Base-by-base conservation (phyloP, 2,888 invertebrate genomes). In the Muschampia plurimacula region DNA sequence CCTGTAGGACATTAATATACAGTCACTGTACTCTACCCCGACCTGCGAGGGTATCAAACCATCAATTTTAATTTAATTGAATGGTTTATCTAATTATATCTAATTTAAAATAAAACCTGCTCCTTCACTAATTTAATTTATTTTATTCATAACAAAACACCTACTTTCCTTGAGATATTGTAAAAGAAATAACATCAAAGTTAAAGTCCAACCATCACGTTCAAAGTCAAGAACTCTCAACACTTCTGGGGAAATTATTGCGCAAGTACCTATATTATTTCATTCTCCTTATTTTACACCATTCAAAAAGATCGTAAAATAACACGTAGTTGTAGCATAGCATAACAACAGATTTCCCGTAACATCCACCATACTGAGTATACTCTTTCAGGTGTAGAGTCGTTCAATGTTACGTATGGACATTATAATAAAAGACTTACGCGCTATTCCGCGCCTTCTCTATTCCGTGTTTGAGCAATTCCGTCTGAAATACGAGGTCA, bases 401-500 rank as follows among this genome's bases (percentile, higher is more conserved):
- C 60, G 66, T 60, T 65, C 55, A 67, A 67, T 72, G 71, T 66
- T 72, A 66, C 66, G 60, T 67, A 72, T 72, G 72, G 67, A 70
- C 72, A 74, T 77, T 76, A 74, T 74, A 74, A 74, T 73, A 75
- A 75, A 75, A 79, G 76, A 76, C 73, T 74, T 78, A 69, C 77
- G 76, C 83, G 84, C 91, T 87, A 89, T 91, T 90, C 89, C 86
- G 85, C 86, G 87, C 87, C 91, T 91, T 89, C 89, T 86, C 87
- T 89, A 89, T 91, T 91, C 92, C 87, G 86, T 90, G 89, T 93
- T 93, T 89, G 89, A 92, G 91, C 92, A 93, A 94, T 93, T 93
- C 90, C 87, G 87, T 84, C 92, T 93, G 90, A 93, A 94, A 93
- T 94, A 94, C 92, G 93, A 90, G 93, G 93, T 93, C 94, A 92